These are phyloP conservation scores for Acanthochromis polyacanthus DNA, from an alignment of 2,113 vertebrate species.

Conservation along the genomic window DNA sequence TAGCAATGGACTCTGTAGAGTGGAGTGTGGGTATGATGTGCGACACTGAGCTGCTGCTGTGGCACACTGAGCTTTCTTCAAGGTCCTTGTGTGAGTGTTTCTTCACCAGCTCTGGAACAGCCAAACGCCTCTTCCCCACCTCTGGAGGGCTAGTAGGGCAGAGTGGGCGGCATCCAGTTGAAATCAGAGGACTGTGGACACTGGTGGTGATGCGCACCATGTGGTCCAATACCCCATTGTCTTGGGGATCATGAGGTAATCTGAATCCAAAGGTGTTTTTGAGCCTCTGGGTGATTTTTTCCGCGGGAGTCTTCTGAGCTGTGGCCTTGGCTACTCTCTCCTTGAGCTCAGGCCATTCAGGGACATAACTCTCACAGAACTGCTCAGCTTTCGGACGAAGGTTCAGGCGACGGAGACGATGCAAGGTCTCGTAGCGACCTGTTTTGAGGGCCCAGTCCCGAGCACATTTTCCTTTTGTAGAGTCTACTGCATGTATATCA, in stretches of 20 bases:
- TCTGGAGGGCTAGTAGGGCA: slow-evolving; percentile 88
- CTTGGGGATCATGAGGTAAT: slow-evolving; percentile 82
- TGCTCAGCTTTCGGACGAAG: slow-evolving; percentile 84
- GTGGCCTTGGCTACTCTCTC: slow-evolving; percentile 81
- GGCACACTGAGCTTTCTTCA: slow-evolving; percentile 8
- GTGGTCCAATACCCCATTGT: slow-evolving; percentile 90
- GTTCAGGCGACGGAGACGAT: slow-evolving; percentile 82
- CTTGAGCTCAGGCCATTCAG: slow-evolving; percentile 86
- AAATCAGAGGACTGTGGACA: slow-evolving; percentile 88
- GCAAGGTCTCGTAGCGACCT: slow-evolving; percentile 82
- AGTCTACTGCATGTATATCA: slow-evolving; percentile 85
- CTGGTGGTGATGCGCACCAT: slow-evolving; percentile 91
- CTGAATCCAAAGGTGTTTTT: slow-evolving; percentile 81
- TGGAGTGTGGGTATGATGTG: slow-evolving; percentile 59
- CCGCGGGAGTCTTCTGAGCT: slow-evolving; percentile 69
- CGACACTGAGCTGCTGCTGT: slow-evolving; percentile 57
- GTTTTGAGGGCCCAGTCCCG: slow-evolving; percentile 90
- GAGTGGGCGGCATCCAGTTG: slow-evolving; percentile 87
- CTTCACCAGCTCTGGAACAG: slow-evolving; percentile 86
- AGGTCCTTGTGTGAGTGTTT: slow-evolving; percentile 68
- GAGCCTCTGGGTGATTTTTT: slow-evolving; percentile 80
- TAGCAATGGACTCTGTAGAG: slow-evolving; percentile 54
- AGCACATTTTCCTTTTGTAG: slow-evolving; percentile 84
- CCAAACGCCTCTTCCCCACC: slow-evolving; percentile 84
- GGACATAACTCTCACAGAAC: slow-evolving; percentile 81